phyloP scores from a whole-genome alignment of 2,888 invertebrate species.

The Agrochola macilenta region DNA sequence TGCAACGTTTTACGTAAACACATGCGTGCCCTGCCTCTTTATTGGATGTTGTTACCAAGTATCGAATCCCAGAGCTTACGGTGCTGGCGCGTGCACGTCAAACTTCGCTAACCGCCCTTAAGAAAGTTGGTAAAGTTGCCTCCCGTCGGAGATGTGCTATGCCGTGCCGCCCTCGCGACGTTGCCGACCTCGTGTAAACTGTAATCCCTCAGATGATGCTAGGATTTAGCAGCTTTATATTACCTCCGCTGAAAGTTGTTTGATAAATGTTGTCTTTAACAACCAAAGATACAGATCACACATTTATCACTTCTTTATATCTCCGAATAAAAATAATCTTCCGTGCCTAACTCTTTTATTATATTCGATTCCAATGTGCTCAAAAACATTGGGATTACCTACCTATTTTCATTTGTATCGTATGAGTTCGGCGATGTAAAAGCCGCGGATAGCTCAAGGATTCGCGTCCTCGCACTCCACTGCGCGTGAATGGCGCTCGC shows the following conservation, averaged over 20 bases:
- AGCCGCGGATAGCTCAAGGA: conserved; percentile 70
- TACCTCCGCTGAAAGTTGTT: conserved; percentile 83
- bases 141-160: conserved; percentile 86
- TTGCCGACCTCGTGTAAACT: conserved; percentile 86
- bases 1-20: conserved; percentile 68
- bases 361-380: neutral
- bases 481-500: conserved; percentile 87
- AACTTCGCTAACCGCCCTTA: conserved; percentile 89
- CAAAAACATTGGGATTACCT: conserved; percentile 21
- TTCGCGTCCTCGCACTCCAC: conserved; percentile 80
- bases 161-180: conserved; percentile 78
- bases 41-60: conserved; percentile 86
- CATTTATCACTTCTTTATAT: conserved; percentile 42
- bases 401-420: conserved; percentile 42
- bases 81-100: conserved; percentile 87
- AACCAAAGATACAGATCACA: conserved; percentile 57
- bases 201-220: conserved; percentile 89
- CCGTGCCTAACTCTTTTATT: neutral
- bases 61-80: conserved; percentile 88
- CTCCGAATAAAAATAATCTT: conserved; percentile 14
- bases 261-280: conserved; percentile 80
- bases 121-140: conserved; percentile 88
- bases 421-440: conserved; percentile 61
- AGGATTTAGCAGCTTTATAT: conserved; percentile 87
- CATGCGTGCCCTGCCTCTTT: conserved; percentile 77